Percentiles rank a stretch among this genome's conserved stretches.
Evolutionary conservation across 1,140 invertebrate genomes (phyloP).

Genomic region (Pseudobourletiella spinata): DNA sequence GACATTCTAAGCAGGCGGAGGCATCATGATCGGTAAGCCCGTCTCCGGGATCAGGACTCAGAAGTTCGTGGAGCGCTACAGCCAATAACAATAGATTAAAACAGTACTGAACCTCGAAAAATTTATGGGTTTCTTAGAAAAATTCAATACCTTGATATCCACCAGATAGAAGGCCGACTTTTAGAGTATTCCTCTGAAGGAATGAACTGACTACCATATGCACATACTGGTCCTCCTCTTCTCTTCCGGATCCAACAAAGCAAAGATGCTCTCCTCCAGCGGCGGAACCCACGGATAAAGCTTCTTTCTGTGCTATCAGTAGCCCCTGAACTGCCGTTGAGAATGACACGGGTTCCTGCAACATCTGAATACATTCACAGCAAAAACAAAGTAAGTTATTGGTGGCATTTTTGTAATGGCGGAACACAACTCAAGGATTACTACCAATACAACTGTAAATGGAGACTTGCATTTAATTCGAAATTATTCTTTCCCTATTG

Average conservation of each 20-base stretch:
- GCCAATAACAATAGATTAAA: constrained; percentile 26
- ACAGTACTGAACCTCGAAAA: constrained; percentile 16
- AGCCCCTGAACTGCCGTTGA: constrained; percentile 89
- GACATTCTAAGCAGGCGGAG: constrained; percentile 69
- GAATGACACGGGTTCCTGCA: constrained; percentile 91
- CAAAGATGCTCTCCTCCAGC: constrained; percentile 94
- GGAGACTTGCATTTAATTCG: too few relatives aligned
- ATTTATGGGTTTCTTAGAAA: background rate
- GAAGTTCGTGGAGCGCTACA: constrained; percentile 69
- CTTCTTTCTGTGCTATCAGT: constrained; percentile 78
- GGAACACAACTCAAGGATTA: too few relatives aligned
- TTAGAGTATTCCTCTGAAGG: constrained; percentile 84
- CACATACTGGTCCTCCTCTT: constrained; percentile 92
- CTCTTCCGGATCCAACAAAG: constrained; percentile 89
- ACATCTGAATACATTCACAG: constrained; percentile 58
- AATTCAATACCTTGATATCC: constrained; percentile 62
- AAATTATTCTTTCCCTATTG: too few relatives aligned
- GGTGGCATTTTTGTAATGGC: too few relatives aligned
- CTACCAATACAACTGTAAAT: too few relatives aligned
- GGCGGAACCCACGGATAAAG: constrained; percentile 73
- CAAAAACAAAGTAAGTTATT: too few relatives aligned
- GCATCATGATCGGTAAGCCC: constrained; percentile 73
- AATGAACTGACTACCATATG: constrained; percentile 98
- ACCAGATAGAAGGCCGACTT: constrained; percentile 83
- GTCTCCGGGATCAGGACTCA: constrained; percentile 61